Percentiles rank a stretch among this genome's conserved stretches.
phyloP scores from a whole-genome alignment of 2,888 invertebrate species.

The Argyresthia albistria region DNA sequence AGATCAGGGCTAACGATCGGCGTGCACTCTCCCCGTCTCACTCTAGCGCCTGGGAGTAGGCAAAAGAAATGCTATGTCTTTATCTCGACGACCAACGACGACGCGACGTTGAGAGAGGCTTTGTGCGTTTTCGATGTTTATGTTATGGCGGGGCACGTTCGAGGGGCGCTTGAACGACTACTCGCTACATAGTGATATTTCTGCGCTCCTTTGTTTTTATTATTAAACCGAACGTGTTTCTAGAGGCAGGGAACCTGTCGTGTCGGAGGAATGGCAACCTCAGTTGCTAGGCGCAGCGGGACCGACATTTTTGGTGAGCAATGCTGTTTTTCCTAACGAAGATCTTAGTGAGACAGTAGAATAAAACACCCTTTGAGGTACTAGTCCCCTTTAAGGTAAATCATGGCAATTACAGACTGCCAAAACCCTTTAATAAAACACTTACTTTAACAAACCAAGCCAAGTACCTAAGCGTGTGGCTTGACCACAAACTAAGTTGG shows the following conservation, averaged over 20 bases:
- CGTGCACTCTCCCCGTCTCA: constrained; percentile 41
- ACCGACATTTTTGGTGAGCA: too few species aligned
- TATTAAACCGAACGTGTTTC: constrained; percentile 29
- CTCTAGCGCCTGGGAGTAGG: constrained; percentile 31
- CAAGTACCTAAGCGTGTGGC: too few species aligned
- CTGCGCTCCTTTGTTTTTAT: constrained; percentile 41
- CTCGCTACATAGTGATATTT: constrained; percentile 34
- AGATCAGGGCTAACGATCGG: constrained; percentile 73
- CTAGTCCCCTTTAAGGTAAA: too few species aligned
- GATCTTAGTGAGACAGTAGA: too few species aligned
- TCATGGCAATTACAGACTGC: too few species aligned
- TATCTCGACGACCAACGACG: constrained; percentile 69
- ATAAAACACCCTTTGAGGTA: too few species aligned
- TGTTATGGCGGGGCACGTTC: constrained; percentile 68
- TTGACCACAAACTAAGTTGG: too few species aligned
- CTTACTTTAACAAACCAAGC: too few species aligned
- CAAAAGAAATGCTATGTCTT: constrained; percentile 69
- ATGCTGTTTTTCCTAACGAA: too few species aligned
- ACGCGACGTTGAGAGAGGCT: constrained; percentile 61
- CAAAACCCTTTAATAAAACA: too few species aligned
- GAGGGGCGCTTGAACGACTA: constrained; percentile 60
- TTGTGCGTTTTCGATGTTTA: constrained; percentile 71
- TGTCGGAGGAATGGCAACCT: background rate
- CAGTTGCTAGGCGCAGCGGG: background rate
- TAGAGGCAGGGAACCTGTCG: background rate